Evolutionary conservation across 2,888 invertebrate species (phyloP), one percentile per base, ranked within the genome.

Genomic region (Myopa testacea): DNA sequence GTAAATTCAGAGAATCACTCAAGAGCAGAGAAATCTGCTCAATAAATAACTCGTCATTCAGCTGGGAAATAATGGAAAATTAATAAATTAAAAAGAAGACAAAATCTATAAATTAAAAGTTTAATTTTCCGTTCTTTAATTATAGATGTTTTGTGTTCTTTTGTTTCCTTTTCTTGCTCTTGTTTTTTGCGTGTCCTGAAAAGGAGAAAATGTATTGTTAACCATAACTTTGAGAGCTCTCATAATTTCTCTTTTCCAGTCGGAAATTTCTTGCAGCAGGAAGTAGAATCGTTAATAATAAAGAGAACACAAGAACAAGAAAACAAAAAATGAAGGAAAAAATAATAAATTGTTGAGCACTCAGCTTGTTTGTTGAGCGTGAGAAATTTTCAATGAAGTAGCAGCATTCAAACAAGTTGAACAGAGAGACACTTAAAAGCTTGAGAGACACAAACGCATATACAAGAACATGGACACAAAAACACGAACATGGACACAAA

Each of bases 361-460:
- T 37, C 67, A 67, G n/a, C 67, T 16, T n/a, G 67, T 67, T 67
- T 67, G 67, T 40, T 55, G 67, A 67, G 67, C 67, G 40, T 67
- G 67, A 67, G 67, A 67, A 40, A n/a, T 14, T 67, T 40, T 67
- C 16, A 16, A 65, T 65, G 38, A 65, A 38, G 65, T 38, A 6
- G 45, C 3, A 45, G 1, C 26, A 65, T 65, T 65, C 63, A 65
- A 65, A 65, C 63, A 65, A 65, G 67, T 67, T 67, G 67, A 40
- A 67, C 67, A 67, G 55, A 55, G 10, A 55, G 10, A 55, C 45
- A 45, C 10, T n/a, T 5, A 55, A 55, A 55, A n/a, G 55, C 55
- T 14, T n/a, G 55, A 55, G 14, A 55, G 5, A 5, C 55, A 55
- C 55, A 5, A 55, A 55, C 55, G 40, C 40, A 40, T n/a, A n/a